Evolutionary conservation across 1,140 invertebrate genomes (phyloP).

Genomic region (Drosophila punjabiensis): DNA sequence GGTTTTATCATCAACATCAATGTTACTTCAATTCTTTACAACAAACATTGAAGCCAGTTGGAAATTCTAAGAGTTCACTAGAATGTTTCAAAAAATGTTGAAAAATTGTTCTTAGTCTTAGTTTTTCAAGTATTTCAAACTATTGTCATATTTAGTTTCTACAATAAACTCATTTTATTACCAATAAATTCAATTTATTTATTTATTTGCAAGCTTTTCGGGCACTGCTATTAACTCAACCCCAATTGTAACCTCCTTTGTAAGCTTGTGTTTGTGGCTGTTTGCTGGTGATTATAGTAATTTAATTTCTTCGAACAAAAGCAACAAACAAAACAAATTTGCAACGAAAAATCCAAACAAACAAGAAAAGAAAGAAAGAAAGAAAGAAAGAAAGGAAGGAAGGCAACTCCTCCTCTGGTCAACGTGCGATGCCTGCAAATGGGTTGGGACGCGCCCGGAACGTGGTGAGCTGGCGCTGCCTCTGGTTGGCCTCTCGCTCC

Average conservation of each 20-base stretch:
- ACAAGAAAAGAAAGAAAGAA: slow-evolving; percentile 23
- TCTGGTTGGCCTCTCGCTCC: slow-evolving; percentile 42
- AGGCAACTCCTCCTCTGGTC: background rate
- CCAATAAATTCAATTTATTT: background rate
- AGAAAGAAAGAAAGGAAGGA: background rate
- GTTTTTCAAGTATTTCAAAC: background rate
- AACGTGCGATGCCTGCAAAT: slow-evolving; percentile 27
- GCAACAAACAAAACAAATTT: slow-evolving; percentile 43
- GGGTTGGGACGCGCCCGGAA: slow-evolving; percentile 63
- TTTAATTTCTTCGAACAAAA: slow-evolving; percentile 43
- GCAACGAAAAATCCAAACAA: slow-evolving; percentile 33
- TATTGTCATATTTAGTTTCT: background rate
- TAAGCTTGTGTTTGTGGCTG: slow-evolving; percentile 11
- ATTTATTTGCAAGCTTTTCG: too few relatives aligned
- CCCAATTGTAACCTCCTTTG: background rate
- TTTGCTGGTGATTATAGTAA: slow-evolving; percentile 54
- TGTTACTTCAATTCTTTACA: background rate
- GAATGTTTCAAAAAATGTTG: too few relatives aligned
- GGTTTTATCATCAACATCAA: background rate
- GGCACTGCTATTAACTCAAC: background rate
- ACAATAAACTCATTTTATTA: background rate
- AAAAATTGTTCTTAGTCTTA: background rate
- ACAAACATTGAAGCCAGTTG: background rate
- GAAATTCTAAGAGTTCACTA: background rate
- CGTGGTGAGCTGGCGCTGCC: slow-evolving; percentile 53